phyloP scores from a whole-genome alignment of 2,113 vertebrate species.

The Leptodactylus fuscus region DNA sequence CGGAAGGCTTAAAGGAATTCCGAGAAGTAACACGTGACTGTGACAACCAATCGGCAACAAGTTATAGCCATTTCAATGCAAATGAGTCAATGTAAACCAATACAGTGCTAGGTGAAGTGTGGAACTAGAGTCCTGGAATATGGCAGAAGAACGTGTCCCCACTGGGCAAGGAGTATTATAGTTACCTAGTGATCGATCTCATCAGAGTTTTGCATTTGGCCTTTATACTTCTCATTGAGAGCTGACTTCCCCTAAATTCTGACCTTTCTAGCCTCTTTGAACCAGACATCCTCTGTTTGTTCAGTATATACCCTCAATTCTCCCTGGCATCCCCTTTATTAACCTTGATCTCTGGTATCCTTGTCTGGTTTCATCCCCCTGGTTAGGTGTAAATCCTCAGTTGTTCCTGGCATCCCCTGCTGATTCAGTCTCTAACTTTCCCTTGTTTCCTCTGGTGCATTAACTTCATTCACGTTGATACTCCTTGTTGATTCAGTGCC shows the following conservation, averaged over 20 bases:
- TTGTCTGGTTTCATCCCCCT: too few species aligned
- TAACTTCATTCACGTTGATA: too few species aligned
- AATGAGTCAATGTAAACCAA: not conserved
- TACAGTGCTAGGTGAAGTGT: not conserved
- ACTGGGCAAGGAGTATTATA: rapidly evolving
- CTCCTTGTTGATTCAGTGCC: too few species aligned
- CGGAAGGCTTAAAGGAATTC: not conserved
- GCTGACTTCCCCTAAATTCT: not conserved
- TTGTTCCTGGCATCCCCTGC: too few species aligned
- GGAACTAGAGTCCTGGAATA: not conserved
- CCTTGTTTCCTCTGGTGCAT: too few species aligned
- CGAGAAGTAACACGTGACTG: not conserved
- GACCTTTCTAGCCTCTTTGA: too few species aligned
- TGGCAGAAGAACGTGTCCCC: not conserved
- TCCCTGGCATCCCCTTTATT: not conserved
- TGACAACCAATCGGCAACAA: not conserved
- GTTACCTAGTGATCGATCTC: too few species aligned
- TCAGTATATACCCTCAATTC: not conserved
- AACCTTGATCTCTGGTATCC: too few species aligned
- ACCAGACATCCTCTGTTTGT: not conserved
- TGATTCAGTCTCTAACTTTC: too few species aligned
- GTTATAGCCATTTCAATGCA: not conserved
- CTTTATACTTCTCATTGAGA: not conserved
- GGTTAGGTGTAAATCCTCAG: too few species aligned
- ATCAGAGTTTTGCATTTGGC: too few species aligned